Evolutionary conservation across 2,888 invertebrate genomes (phyloP).

Genomic region (Noctua janthe): DNA sequence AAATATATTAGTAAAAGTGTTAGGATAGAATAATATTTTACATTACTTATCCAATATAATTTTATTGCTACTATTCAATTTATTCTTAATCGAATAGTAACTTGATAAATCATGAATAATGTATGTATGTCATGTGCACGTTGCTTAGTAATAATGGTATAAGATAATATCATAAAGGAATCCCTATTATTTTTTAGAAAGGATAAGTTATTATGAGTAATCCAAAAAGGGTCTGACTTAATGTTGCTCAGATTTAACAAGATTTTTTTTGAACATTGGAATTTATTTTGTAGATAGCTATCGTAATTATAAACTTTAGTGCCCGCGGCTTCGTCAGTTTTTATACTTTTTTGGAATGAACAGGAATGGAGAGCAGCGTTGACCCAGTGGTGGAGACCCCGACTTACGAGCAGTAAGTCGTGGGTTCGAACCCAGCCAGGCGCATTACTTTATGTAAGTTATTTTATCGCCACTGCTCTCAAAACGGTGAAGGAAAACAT

Average conservation of each 20-base stretch:
- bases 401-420: no score
- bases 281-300: conserved; percentile 32
- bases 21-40: not conserved
- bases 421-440: no score
- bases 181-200: conserved; percentile 45
- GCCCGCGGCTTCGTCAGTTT: not conserved
- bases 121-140: conserved; percentile 10
- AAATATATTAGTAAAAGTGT: no score
- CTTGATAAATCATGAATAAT: conserved; percentile 1
- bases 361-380: no score
- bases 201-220: conserved; percentile 28
- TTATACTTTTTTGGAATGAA: not conserved
- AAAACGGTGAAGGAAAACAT: no score
- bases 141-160: conserved; percentile 38
- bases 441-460: no score
- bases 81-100: conserved; percentile 11
- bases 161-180: conserved; percentile 35
- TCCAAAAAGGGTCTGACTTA: conserved; percentile 43
- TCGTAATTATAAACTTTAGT: conserved; percentile 35
- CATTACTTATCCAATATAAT: not conserved
- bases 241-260: conserved; percentile 23
- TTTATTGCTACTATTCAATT: conserved; percentile 20
- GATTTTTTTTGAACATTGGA: conserved; percentile 22
- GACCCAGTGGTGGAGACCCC: no score
- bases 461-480: no score